A percentile compares a stretch with the other conserved stretches of the same genome.
Evolutionary conservation across 2,113 vertebrate species (phyloP).

Genomic region (Helogale parvula): DNA sequence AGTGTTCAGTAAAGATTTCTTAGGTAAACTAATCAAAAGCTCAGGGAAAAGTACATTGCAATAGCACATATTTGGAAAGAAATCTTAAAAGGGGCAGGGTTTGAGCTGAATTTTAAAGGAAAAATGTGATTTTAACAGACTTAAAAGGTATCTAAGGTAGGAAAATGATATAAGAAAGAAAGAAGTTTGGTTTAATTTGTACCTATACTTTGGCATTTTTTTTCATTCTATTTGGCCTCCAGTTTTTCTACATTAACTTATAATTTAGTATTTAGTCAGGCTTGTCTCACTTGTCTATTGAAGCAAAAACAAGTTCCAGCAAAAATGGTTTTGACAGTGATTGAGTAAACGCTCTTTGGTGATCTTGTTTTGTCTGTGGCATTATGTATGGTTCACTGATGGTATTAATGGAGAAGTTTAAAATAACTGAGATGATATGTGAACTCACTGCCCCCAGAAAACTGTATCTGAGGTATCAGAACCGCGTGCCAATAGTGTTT

Average conservation of each 20-base stretch:
- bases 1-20: not conserved
- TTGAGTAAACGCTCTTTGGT: slow-evolving; percentile 34
- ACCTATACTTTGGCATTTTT: not conserved
- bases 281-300: slow-evolving; percentile 12
- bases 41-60: not conserved
- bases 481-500: not conserved
- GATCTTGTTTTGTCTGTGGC: slow-evolving; percentile 52
- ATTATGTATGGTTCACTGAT: slow-evolving; percentile 71
- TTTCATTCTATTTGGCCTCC: not conserved
- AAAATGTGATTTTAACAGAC: not conserved
- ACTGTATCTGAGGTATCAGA: not conserved
- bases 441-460: not conserved
- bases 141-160: not conserved
- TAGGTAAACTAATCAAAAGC: not conserved
- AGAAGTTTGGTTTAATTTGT: not conserved
- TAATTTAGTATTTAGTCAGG: slow-evolving; percentile 34
- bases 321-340: slow-evolving; percentile 62
- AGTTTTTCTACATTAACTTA: slow-evolving; percentile 52
- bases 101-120: not conserved
- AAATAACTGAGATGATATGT: slow-evolving; percentile 66
- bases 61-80: not conserved
- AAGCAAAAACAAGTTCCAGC: slow-evolving; percentile 35
- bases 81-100: not conserved
- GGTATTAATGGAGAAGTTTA: slow-evolving; percentile 52
- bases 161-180: not conserved